phyloP scores from a whole-genome alignment of 2,888 invertebrate genomes.

The Dasypolia templi region DNA sequence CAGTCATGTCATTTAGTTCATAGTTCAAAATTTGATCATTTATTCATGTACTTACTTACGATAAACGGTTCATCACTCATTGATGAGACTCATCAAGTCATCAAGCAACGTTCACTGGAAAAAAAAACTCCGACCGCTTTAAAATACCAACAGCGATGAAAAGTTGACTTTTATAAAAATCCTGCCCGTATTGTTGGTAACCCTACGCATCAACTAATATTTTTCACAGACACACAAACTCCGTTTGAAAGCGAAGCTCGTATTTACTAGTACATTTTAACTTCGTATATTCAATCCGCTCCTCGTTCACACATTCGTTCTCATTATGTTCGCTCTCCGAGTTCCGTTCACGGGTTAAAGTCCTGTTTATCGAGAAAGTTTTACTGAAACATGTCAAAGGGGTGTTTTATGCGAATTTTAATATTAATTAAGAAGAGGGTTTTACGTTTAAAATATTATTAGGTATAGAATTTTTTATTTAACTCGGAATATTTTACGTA shows the following conservation, averaged over 20 bases:
- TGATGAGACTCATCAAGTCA: neutral
- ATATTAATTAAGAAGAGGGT: constrained; percentile 2
- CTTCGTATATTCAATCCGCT: constrained; percentile 31
- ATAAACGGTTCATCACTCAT: neutral
- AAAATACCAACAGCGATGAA: neutral
- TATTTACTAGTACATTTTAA: constrained; percentile 37
- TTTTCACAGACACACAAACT: constrained; percentile 32
- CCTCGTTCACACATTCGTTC: constrained; percentile 38
- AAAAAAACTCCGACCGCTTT: neutral
- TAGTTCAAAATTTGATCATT: neutral
- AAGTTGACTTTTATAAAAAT: neutral
- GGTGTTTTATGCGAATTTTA: constrained; percentile 16
- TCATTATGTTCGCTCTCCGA: constrained; percentile 14
- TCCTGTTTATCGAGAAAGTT: constrained; percentile 25
- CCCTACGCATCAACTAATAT: constrained; percentile 29
- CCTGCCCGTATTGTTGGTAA: neutral
- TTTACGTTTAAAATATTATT: constrained; percentile 3
- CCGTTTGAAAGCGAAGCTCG: constrained; percentile 9
- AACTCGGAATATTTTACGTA: too few relatives aligned
- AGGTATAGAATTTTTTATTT: constrained; percentile 16
- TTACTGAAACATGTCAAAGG: constrained; percentile 29
- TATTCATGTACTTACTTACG: too few relatives aligned
- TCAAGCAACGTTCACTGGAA: neutral
- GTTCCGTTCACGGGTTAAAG: constrained; percentile 37
- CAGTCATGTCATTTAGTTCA: neutral